Conservation (phyloP, 2,888 invertebrate species). For the Euplexia lucipara region DNA sequence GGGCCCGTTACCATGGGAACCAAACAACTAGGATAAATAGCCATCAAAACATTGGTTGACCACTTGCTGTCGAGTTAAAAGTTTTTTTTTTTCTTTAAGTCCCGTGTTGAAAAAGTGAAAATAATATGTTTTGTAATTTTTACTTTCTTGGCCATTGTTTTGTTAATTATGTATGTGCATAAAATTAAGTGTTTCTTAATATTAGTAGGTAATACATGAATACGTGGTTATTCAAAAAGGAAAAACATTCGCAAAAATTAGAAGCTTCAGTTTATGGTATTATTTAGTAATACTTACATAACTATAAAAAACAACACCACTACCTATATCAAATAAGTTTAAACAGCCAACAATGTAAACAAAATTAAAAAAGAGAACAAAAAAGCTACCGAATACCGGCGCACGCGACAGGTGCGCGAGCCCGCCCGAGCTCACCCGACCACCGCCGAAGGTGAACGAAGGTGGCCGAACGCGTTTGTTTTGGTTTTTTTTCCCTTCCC, state of each 20-base stretch:
- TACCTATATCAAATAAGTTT: constrained; percentile 38
- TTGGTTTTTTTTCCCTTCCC: constrained; percentile 73
- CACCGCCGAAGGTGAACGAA: constrained; percentile 63
- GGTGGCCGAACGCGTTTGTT: constrained; percentile 63
- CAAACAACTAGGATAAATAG: constrained; percentile 59
- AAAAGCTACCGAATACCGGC: constrained; percentile 57
- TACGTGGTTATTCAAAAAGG: constrained; percentile 20
- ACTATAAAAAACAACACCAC: not conserved
- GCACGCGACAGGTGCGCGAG: constrained; percentile 61
- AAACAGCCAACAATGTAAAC: constrained; percentile 52
- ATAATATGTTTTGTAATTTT: constrained; percentile 7
- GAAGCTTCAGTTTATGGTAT: not conserved
- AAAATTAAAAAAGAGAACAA: constrained; percentile 46
- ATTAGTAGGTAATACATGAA: too few species aligned
- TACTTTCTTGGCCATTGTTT: constrained; percentile 25
- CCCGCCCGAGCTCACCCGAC: constrained; percentile 52
- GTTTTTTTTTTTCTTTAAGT: not conserved
- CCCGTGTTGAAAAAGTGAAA: constrained; percentile 12
- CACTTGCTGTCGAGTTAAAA: constrained; percentile 13
- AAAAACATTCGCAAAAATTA: not conserved
- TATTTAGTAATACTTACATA: not conserved
- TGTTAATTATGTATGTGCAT: constrained; percentile 26
- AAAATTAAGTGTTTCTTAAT: constrained; percentile 10
- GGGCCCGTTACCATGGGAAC: constrained; percentile 63
- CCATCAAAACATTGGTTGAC: constrained; percentile 30